Conservation (phyloP, 2,797 vertebrate genomes). For the Adelosebastes latens region DNA sequence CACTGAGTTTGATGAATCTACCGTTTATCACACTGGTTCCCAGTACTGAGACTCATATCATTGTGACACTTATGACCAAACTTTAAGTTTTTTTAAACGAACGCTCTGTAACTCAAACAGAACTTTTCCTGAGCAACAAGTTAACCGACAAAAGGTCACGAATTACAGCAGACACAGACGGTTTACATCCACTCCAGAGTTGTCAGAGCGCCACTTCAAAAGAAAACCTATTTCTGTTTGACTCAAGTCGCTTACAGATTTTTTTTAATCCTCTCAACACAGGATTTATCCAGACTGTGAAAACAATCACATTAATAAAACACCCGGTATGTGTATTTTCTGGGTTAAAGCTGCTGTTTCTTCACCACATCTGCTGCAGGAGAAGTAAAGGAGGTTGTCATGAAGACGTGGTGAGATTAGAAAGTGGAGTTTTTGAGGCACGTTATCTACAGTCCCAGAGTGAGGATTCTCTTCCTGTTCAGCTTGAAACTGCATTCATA, state of each 20-base stretch:
- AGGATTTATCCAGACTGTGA: conserved; percentile 21
- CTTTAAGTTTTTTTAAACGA: too few relatives aligned
- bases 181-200: background rate
- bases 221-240: background rate
- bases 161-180: background rate
- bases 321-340: background rate
- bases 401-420: background rate
- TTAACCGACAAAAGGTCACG: background rate
- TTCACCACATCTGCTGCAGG: background rate
- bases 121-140: background rate
- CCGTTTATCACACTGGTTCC: too few relatives aligned
- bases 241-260: background rate
- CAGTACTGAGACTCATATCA: too few relatives aligned
- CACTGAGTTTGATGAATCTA: too few relatives aligned
- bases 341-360: background rate
- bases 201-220: background rate
- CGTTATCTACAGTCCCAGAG: background rate
- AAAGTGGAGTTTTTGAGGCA: background rate
- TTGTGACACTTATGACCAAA: too few relatives aligned
- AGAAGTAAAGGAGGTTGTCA: conserved; percentile 2
- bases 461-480: background rate
- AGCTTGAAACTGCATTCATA: background rate
- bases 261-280: background rate
- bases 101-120: too few relatives aligned
- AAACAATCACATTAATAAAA: background rate